Evolutionary conservation across 2,113 vertebrate species (phyloP).

Genomic region (Monarcha castaneiventris): DNA sequence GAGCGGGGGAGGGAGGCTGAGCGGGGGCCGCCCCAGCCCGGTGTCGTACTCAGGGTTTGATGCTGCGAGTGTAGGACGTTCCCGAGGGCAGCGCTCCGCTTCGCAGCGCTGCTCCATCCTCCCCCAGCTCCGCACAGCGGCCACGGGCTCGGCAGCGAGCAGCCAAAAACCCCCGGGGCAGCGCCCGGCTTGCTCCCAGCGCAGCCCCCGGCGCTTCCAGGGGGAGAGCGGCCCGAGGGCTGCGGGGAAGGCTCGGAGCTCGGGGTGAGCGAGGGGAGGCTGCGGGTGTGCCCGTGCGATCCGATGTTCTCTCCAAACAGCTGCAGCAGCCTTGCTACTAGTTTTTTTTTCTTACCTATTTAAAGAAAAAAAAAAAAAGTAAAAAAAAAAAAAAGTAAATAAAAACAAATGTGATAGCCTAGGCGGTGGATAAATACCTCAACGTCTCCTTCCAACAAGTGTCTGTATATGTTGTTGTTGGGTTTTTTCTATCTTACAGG

Average conservation of each 20-base stretch:
- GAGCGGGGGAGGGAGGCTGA: neutral
- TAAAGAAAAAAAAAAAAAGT: constrained; percentile 38
- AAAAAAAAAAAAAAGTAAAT: constrained; percentile 26
- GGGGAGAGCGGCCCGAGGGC: neutral
- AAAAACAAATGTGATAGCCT: constrained; percentile 72
- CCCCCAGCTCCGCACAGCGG: neutral
- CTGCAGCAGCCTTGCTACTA: constrained; percentile 47
- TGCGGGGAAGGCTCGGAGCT: neutral
- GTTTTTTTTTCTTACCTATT: constrained; percentile 64
- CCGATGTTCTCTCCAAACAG: neutral
- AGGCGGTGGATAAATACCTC: constrained; percentile 80
- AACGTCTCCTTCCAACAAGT: constrained; percentile 77
- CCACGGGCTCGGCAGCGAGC: neutral
- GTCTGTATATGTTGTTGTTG: constrained; percentile 80
- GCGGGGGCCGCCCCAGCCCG: neutral
- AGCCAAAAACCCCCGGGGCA: neutral
- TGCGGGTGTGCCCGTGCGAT: neutral
- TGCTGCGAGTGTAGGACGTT: constrained; percentile 35
- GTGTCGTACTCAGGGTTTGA: constrained; percentile 74
- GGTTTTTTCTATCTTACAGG: constrained; percentile 77
- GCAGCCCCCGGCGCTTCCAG: neutral
- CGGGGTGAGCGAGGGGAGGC: neutral
- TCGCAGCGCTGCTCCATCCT: neutral
- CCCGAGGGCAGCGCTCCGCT: neutral
- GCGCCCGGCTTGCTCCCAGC: neutral